Evolutionary conservation across 2,888 invertebrate species (phyloP).

Genomic region (Lithophane socia): DNA sequence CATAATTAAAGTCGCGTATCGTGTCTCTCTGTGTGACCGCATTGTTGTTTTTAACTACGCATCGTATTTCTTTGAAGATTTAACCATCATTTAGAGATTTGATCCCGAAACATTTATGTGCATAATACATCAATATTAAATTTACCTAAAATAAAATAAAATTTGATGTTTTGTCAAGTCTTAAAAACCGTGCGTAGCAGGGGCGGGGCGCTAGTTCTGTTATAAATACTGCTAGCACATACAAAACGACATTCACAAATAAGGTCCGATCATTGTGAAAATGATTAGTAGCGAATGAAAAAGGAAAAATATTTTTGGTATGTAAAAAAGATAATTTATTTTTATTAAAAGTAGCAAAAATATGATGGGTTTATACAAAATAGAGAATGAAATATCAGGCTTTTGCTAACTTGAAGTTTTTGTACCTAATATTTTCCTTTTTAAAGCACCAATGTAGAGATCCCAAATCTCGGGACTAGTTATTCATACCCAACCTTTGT

Average conservation of each 20-base stretch:
- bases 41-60: too few species aligned
- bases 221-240: neutral
- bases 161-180: too few species aligned
- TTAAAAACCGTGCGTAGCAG: too few species aligned
- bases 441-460: constrained; percentile 15
- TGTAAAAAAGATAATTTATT: neutral
- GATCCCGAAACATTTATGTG: too few species aligned
- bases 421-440: constrained; percentile 40
- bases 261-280: too few species aligned
- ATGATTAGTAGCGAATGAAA: neutral
- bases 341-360: too few species aligned
- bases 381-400: neutral
- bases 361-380: neutral
- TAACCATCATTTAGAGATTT: too few species aligned
- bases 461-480: constrained; percentile 55
- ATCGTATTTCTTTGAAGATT: too few species aligned
- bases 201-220: neutral
- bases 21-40: too few species aligned
- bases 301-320: neutral
- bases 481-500: constrained; percentile 59
- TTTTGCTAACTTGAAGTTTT: constrained; percentile 11
- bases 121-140: too few species aligned
- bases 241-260: neutral
- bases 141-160: too few species aligned
- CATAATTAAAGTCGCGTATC: too few species aligned